Base-by-base conservation (phyloP, 2,113 vertebrate species). In the Thalassarche chlororhynchos region DNA sequence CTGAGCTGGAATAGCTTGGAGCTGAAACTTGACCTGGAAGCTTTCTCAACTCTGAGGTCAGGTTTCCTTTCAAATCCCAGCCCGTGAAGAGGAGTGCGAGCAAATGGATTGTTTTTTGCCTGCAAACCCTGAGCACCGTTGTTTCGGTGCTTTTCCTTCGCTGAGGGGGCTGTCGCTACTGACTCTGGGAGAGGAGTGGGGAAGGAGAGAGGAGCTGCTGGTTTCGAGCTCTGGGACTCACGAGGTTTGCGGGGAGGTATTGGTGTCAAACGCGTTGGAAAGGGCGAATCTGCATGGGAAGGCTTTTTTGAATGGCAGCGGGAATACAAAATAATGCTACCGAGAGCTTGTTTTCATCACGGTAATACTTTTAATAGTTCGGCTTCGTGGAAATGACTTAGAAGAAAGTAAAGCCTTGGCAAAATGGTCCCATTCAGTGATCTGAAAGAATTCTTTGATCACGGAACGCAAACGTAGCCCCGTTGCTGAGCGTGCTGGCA, bases 1-100 rank as follows among this genome's bases (percentile, higher is more conserved):
- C 84, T 31, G 81, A 49, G 87, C 77, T 46, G 83, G 51, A 40
- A 11, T 8, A 36, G 89, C 62, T 61, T 2, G 77, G 55, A 64
- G 90, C 91, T 88, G 94, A 96, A 96, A 89, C 96, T 80, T 49
- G 92, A 88, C 96, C 92, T 89, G 95, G 92, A 92, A 94, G 87
- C 91, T 69, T 88, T 95, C 95, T 84, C 20, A 5, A 3, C 64
- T 85, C 78, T 1, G 26, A 93, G 90, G 79, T 94, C 92, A 21
- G 90, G 83, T 97, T 97, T 94, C 93, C 82, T 84, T 86, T 76
- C 90, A 62, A 66, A 88, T 80, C 90, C 42, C 90, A 54, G 93
- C 87, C 84, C 4, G 40, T 11, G 75, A 26, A 51, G 47, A 68
- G 70, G 76, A 86, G 93, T 5, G 54, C 0, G 9, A 88, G 85